Percentiles rank a stretch among this genome's conserved stretches.
phyloP scores from a whole-genome alignment of 2,113 vertebrate species.

The Oryzias melastigma region DNA sequence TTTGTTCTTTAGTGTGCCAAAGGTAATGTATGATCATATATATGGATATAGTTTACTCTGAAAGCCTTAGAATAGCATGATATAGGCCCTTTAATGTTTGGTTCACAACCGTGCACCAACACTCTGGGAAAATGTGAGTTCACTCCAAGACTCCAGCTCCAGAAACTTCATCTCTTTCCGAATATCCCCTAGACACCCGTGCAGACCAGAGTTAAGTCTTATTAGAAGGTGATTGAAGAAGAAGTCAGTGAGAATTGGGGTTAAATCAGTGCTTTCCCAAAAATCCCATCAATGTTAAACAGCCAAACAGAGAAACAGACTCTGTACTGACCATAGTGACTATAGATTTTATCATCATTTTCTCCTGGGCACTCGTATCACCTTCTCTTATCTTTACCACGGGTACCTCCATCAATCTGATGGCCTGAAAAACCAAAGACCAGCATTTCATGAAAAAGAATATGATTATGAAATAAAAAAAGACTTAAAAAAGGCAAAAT shows the following conservation, averaged over 20 bases:
- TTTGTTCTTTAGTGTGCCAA: no score
- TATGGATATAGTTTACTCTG: no score
- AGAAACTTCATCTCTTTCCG: slow-evolving; percentile 1
- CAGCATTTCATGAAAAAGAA: no score
- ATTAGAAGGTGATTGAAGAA: slow-evolving; percentile 45
- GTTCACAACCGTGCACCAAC: slow-evolving; percentile 4
- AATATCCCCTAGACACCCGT: slow-evolving; percentile 28
- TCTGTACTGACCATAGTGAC: slow-evolving; percentile 87
- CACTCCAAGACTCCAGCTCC: background rate
- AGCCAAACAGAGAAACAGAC: slow-evolving; percentile 41
- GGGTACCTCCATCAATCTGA: slow-evolving; percentile 96
- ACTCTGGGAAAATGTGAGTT: background rate
- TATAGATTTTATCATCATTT: slow-evolving; percentile 96
- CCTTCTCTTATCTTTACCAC: slow-evolving; percentile 96
- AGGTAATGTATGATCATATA: no score
- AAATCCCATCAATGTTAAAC: slow-evolving; percentile 67
- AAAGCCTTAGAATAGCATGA: background rate
- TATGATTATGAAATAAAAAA: no score
- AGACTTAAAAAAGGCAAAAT: no score
- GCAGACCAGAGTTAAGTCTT: slow-evolving; percentile 28
- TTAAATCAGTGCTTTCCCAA: slow-evolving; percentile 43
- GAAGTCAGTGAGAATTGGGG: slow-evolving; percentile 31
- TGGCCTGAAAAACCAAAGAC: slow-evolving; percentile 82
- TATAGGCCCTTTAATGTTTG: background rate
- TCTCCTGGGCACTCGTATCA: slow-evolving; percentile 84